phyloP scores from a whole-genome alignment of 1,140 invertebrate species.

The Polypedilum pembai region DNA sequence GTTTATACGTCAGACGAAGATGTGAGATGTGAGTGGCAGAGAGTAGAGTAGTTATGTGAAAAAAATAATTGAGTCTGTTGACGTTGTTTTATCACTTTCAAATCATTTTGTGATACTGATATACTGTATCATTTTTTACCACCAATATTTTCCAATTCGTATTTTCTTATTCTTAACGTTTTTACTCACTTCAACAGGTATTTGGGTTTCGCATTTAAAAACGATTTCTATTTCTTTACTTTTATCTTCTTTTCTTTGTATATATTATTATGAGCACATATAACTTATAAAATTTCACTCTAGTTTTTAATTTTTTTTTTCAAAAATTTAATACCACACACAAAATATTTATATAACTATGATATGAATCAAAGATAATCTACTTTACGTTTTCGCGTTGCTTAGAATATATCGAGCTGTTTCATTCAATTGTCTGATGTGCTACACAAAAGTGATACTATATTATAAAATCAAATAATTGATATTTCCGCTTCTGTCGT shows the following conservation, averaged over 20 bases:
- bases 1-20: not conserved
- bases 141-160: not conserved
- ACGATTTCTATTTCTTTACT: not conserved
- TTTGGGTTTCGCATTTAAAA: conserved; percentile 4
- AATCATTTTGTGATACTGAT: not conserved
- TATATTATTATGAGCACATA: conserved; percentile 7
- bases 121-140: not conserved
- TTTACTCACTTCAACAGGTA: conserved; percentile 10
- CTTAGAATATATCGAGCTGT: not conserved
- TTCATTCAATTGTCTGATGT: conserved; percentile 9
- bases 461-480: conserved; percentile 27
- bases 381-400: not conserved
- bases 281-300: not conserved
- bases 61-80: not conserved
- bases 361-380: not conserved
- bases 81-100: not conserved
- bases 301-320: not conserved
- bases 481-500: conserved; percentile 21
- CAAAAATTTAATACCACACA: not conserved
- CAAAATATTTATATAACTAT: not conserved
- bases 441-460: conserved; percentile 10
- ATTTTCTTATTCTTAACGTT: conserved; percentile 1
- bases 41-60: conserved; percentile 10
- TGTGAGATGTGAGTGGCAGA: not conserved
- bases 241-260: not conserved